Base-by-base conservation (phyloP, 2,888 invertebrate species). In the Drosophila setosimentum region DNA sequence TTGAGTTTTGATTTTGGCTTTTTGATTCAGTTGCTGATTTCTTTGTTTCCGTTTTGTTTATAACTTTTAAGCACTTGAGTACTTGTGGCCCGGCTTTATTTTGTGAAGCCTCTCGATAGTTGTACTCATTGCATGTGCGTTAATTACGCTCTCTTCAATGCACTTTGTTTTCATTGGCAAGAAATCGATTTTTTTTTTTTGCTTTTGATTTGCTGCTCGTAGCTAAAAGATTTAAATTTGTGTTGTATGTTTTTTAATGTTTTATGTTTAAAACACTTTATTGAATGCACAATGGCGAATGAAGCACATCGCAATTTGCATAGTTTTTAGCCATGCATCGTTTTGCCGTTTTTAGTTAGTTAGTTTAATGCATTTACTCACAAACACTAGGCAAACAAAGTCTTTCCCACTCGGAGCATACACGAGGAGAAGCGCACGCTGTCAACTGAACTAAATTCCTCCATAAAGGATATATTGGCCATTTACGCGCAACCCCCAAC, bases 361-460 rank as follows among this genome's bases (percentile, higher is more conserved):
- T 18, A 8, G 50, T 21, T 37, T 10, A 35, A 42, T 68, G 18
- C 45, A 29, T 58, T 67, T 42, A 65, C 30, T 30, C 24, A 21
- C 48, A 35, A 58, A 48, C 66, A n/a, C 71, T 53, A 59, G 24
- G 27, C 40, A 55, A 75, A 72, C 48, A 83, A 73, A 62, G 71
- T 61, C 65, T 73, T 61, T 63, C 59, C 53, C 63, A 71, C 57
- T 62, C 65, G 65, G 65, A 71, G 78, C 80, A 71, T 72, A 81
- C 85, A 79, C 85, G 79, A 81, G 80, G 73, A 45, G 45, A 82
- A 77, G 83, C 74, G 80, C 86, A 86, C 86, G 88, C 88, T 82
- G 83, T 83, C 85, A 85, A 86, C 85, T 85, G 85, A 83, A 88
- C 86, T 78, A 83, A 88, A 85, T 85, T 88, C 85, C 88, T 83